These are phyloP conservation scores for Merluccius polli DNA, from an alignment of 2,797 vertebrate genomes.

Conservation along the genomic window DNA sequence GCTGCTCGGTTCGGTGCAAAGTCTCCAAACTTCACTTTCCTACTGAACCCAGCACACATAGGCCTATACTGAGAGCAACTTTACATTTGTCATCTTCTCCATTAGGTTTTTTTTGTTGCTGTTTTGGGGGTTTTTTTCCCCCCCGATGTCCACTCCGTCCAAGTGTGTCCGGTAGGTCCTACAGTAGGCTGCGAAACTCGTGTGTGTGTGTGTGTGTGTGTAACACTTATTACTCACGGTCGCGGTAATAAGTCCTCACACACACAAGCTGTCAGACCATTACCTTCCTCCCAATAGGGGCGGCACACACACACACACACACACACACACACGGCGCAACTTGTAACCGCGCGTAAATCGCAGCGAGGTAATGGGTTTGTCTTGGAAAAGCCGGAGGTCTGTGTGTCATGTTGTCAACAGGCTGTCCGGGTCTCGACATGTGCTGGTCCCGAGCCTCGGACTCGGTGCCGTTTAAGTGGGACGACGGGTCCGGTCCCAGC, in stretches of 20 bases:
- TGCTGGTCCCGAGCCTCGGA: too few species aligned
- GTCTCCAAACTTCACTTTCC: constrained; percentile 1
- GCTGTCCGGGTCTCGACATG: neutral
- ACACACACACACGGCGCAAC: too few species aligned
- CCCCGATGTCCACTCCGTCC: too few species aligned
- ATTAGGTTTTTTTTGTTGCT: neutral
- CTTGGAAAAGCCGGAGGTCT: neutral
- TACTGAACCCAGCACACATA: neutral
- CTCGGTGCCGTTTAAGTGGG: too few species aligned
- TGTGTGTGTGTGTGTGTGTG: too few species aligned
- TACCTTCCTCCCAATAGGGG: neutral
- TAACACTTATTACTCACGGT: neutral
- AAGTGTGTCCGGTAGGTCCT: too few species aligned
- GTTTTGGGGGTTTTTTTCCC: too few species aligned
- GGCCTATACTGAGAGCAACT: neutral
- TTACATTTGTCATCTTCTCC: neutral
- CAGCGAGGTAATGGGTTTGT: neutral
- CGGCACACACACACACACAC: too few species aligned
- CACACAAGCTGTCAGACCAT: neutral
- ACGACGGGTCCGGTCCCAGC: too few species aligned
- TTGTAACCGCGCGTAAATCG: too few species aligned
- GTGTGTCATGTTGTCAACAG: neutral
- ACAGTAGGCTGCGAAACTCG: too few species aligned
- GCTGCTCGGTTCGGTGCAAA: neutral
- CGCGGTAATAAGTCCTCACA: neutral